phyloP scores from a whole-genome alignment of 2,113 vertebrate species.

The Tragelaphus imberbis region DNA sequence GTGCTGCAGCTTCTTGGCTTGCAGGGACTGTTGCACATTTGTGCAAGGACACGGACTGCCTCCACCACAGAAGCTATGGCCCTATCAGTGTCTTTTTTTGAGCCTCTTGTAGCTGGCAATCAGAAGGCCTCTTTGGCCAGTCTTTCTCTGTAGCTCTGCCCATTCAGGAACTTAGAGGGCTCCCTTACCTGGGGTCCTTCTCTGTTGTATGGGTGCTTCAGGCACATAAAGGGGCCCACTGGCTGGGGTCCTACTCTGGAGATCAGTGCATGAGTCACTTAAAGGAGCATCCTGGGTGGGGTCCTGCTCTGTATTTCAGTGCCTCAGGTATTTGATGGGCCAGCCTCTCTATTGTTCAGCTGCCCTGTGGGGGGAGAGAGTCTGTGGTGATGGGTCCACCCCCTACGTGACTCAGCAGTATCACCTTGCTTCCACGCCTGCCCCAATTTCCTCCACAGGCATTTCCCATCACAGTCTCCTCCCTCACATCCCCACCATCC shows the following conservation, averaged over 20 bases:
- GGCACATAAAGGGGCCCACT: background rate
- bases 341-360: background rate
- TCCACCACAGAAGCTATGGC: too few relatives aligned
- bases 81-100: too few relatives aligned
- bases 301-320: background rate
- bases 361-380: background rate
- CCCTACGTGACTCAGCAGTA: background rate
- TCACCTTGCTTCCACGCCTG: background rate
- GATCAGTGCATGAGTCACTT: background rate
- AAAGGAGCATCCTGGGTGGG: background rate
- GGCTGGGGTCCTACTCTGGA: background rate
- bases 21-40: fast-evolving
- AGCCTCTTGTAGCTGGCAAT: background rate
- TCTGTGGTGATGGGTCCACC: background rate
- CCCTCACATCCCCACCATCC: background rate
- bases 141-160: background rate
- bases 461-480: background rate
- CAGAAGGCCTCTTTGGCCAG: background rate
- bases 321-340: background rate
- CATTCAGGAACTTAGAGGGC: background rate
- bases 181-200: background rate
- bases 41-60: too few relatives aligned
- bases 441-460: background rate
- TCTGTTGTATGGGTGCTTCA: background rate
- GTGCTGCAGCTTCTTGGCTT: too few relatives aligned